Percentiles rank a stretch among this genome's conserved stretches.
Conservation (phyloP, 2,797 vertebrate genomes). For the Pelochelys cantorii region DNA sequence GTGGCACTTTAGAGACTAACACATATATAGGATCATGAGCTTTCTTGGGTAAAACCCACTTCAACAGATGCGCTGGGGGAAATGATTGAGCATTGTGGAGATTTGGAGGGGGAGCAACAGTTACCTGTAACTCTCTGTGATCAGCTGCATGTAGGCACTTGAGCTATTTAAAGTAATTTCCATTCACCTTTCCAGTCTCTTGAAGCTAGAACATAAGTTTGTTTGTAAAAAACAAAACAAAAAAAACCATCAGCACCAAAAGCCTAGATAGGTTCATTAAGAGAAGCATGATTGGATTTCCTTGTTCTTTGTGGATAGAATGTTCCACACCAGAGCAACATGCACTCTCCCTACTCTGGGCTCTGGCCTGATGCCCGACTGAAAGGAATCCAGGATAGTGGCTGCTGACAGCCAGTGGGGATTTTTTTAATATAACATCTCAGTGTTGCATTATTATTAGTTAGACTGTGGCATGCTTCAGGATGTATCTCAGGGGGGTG, state of each 20-base stretch:
- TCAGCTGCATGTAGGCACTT: fast-evolving
- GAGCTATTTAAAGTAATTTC: background rate
- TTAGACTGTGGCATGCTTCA: background rate
- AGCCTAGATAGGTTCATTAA: background rate
- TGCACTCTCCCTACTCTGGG: background rate
- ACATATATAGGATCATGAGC: no score
- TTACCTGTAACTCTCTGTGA: background rate
- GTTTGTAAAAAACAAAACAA: background rate
- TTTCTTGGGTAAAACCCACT: no score
- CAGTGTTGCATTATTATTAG: background rate
- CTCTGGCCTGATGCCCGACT: background rate
- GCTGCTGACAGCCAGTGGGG: fast-evolving
- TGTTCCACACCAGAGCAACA: background rate
- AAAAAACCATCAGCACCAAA: background rate
- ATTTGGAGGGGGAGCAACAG: background rate
- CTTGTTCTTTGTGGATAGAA: background rate
- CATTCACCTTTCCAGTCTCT: background rate
- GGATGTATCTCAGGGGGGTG: no score
- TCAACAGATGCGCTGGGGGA: fast-evolving
- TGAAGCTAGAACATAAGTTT: background rate
- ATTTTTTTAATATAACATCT: fast-evolving
- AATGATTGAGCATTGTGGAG: background rate
- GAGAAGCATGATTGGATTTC: fast-evolving
- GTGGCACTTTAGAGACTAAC: no score
- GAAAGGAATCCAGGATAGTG: background rate